phyloP scores from a whole-genome alignment of 2,113 vertebrate species.

The Neomonachus schauinslandi region DNA sequence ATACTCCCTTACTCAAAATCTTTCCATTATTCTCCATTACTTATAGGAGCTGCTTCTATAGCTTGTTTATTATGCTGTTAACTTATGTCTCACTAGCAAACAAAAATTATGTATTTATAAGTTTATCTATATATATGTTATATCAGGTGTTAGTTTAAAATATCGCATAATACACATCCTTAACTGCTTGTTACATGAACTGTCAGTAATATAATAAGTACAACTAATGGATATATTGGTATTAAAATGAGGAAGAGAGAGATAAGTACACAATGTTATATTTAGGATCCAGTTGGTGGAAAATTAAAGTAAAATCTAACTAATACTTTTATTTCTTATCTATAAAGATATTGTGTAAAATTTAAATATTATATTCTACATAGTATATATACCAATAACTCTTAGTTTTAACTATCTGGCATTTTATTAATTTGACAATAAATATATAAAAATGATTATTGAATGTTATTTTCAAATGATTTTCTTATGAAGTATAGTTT shows the following conservation, averaged over 20 bases:
- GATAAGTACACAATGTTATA: neutral
- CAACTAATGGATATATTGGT: neutral
- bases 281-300: neutral
- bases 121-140: neutral
- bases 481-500: neutral
- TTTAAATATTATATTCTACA: neutral
- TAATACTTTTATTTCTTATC: neutral
- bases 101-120: neutral
- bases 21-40: neutral
- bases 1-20: neutral
- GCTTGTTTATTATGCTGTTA: neutral
- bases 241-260: neutral
- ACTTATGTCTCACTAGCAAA: neutral
- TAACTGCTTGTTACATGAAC: neutral
- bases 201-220: neutral
- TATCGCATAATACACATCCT: neutral
- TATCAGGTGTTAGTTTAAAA: neutral
- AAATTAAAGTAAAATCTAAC: neutral
- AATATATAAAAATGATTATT: neutral
- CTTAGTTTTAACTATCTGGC: neutral
- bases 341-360: neutral
- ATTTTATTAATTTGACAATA: slow-evolving; percentile 1
- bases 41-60: neutral
- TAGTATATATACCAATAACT: neutral
- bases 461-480: neutral